Base-by-base conservation (phyloP, 2,113 vertebrate genomes). In the Haplotaxodon microlepis region DNA sequence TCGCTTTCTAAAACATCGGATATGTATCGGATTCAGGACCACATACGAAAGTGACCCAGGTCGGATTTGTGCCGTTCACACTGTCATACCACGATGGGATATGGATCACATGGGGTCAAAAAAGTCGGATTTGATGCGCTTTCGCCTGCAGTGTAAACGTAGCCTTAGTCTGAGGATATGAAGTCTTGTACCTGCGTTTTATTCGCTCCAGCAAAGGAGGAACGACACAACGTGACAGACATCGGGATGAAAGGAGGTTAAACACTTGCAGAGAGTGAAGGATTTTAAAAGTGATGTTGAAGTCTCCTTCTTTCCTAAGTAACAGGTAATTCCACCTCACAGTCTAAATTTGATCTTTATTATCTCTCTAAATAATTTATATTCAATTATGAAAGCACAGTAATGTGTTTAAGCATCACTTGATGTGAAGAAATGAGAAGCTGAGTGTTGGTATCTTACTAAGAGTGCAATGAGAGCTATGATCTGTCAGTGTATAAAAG, bases 31-130 rank as follows among this genome's bases (percentile, higher is more conserved):
- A 53, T 53, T 53, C 51, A 53, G 51, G 0, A 53, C n/a, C 51
- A 53, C n/a, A 53, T 51, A 9, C 3, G 1, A 6, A 2, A 53
- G 51, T 53, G 51, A 11, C 51, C 51, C 9, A 53, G n/a, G 0
- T 54, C n/a, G 0, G 51, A 54, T 12, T 21, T 54, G 51, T 21
- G n/a, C 10, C n/a, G 3, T 54, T 54, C 51, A 21, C 51, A 21
- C 51, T 21, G 51, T 54, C 51, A 11, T 0, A 54, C 51, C 51
- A 54, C 12, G 51, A 21, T 21, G 0, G 45, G 45, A 50, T 50
- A 0, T 8, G 51, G 10, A n/a, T 54, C n/a, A 0, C 9, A 54
- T 0, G 3, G 51, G 51, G n/a, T 54, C n/a, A 54, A 0, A 54
- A 21, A 11, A 21, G 0, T 21, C 5, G 0, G 51, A 21, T 54